Evolutionary conservation across 2,888 invertebrate species (phyloP).

Genomic region (Hyposoter didymator): DNA sequence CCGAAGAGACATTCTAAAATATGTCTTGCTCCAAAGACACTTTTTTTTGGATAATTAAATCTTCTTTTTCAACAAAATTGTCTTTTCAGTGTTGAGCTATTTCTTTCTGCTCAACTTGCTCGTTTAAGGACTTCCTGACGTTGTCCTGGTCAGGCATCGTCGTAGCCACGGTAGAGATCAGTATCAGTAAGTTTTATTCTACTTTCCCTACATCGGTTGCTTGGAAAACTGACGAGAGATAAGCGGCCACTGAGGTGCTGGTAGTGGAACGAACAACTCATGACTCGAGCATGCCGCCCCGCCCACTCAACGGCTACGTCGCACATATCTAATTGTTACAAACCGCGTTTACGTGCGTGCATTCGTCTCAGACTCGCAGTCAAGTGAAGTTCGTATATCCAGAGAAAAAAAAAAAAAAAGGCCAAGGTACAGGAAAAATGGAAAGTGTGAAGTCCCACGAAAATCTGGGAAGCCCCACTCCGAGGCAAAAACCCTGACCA

Average conservation of each 20-base stretch:
- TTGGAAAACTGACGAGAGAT: background rate
- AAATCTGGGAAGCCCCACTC: background rate
- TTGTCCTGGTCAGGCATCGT: background rate
- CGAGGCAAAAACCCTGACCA: conserved; percentile 21
- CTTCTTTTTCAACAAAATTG: no score
- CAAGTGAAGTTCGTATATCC: background rate
- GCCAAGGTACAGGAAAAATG: conserved; percentile 5
- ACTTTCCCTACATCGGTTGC: background rate
- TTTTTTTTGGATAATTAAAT: no score
- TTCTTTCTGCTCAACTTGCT: background rate
- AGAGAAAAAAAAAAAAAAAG: background rate
- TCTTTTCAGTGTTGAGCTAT: background rate
- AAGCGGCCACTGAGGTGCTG: background rate
- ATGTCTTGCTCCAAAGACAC: no score
- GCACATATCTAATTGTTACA: conserved; percentile 16
- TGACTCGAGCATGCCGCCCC: background rate
- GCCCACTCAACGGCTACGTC: background rate
- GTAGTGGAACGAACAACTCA: background rate
- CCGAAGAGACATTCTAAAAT: no score
- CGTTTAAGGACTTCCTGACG: background rate
- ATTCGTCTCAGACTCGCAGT: background rate
- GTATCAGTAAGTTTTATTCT: background rate
- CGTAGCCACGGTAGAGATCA: background rate
- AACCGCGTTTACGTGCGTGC: background rate
- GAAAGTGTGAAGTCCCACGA: conserved; percentile 9